Percentiles rank a stretch among this genome's conserved stretches.
Conservation (phyloP, 2,888 invertebrate species). For the Palloptera scutellata region DNA sequence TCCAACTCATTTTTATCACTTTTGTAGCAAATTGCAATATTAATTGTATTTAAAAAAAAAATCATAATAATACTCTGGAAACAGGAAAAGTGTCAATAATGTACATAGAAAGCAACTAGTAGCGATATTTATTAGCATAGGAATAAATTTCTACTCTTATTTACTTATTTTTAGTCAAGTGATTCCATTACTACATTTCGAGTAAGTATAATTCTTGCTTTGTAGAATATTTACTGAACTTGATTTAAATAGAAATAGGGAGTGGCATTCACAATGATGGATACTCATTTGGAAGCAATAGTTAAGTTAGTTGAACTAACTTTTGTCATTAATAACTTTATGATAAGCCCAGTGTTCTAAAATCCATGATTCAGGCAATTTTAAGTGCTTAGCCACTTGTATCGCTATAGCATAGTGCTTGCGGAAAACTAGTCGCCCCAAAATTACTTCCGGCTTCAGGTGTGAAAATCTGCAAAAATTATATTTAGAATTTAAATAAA, state of each 20-base stretch:
- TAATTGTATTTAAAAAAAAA: no score
- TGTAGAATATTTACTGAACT: background rate
- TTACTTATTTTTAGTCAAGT: no score
- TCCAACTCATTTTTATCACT: no score
- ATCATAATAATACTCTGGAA: no score
- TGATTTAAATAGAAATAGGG: background rate
- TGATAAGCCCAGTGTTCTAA: conserved; percentile 97
- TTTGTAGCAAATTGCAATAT: no score
- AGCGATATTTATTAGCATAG: no score
- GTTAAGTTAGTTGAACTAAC: conserved; percentile 43
- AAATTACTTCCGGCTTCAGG: conserved; percentile 77
- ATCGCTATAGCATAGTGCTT: conserved; percentile 91
- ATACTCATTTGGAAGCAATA: no score
- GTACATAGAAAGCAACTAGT: no score
- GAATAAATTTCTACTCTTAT: no score
- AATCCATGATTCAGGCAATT: conserved; percentile 86
- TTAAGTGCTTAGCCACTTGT: conserved; percentile 87
- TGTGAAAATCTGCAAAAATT: conserved; percentile 67
- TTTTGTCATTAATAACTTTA: conserved; percentile 73
- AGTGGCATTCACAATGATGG: no score
- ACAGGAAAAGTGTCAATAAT: no score
- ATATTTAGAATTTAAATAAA: conserved; percentile 2
- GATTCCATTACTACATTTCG: no score
- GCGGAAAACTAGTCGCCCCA: conserved; percentile 88
- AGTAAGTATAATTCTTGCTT: background rate